Conservation (phyloP, 2,113 vertebrate species). For the Albula glossodonta region DNA sequence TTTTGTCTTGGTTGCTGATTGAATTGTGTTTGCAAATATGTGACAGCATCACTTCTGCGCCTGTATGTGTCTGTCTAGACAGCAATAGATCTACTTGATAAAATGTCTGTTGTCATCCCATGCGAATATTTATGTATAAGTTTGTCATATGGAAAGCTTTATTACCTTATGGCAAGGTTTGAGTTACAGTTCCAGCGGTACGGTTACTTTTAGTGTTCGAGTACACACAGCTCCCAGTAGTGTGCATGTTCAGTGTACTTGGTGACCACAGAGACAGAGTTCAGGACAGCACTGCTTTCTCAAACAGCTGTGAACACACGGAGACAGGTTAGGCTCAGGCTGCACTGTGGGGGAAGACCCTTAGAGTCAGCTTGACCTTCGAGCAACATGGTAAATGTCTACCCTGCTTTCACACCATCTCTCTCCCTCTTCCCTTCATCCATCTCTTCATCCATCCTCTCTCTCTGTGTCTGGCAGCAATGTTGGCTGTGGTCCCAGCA, state of each 20-base stretch:
- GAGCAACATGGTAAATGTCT: conserved; percentile 14
- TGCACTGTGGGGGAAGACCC: neutral
- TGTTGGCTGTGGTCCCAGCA: conserved; percentile 73
- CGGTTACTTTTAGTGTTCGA: neutral
- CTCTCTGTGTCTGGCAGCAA: conserved; percentile 73
- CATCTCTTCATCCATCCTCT: conserved; percentile 40
- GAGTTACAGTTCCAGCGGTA: neutral
- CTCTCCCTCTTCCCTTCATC: conserved; percentile 27
- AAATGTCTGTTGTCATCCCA: neutral
- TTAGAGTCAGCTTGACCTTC: conserved; percentile 17
- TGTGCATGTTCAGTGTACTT: neutral
- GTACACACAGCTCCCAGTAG: too few relatives aligned
- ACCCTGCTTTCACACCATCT: conserved; percentile 39
- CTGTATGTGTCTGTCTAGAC: neutral
- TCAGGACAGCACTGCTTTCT: neutral
- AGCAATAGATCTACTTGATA: conserved; percentile 5
- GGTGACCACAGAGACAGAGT: neutral
- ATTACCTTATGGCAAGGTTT: neutral
- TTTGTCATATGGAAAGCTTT: neutral
- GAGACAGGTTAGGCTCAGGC: neutral
- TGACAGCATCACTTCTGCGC: neutral
- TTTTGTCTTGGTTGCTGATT: conserved; percentile 30
- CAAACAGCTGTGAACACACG: neutral
- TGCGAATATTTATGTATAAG: neutral
- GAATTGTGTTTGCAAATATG: neutral